Percentiles rank a stretch among this genome's conserved stretches.
Conservation (phyloP, 2,113 vertebrate genomes). For the Myodes glareolus region DNA sequence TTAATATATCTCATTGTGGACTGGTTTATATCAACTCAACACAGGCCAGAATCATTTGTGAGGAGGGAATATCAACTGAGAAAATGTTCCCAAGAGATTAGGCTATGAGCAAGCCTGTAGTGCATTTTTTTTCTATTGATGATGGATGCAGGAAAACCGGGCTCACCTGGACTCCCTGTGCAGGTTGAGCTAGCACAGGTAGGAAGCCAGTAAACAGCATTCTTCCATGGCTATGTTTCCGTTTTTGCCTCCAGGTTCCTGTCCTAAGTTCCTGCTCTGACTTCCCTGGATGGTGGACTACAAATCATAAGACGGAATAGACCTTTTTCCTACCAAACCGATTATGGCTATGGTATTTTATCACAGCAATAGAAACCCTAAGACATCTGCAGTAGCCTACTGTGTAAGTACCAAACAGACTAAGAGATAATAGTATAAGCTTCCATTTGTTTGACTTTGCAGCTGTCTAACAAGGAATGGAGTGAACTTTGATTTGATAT, state of each 20-base stretch:
- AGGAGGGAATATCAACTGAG: not conserved
- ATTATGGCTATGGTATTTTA: not conserved
- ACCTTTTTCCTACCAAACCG: not conserved
- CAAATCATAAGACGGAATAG: not conserved
- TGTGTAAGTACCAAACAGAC: not conserved
- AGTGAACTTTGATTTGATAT: not conserved
- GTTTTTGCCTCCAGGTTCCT: not conserved
- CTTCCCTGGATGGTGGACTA: not conserved
- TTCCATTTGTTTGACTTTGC: not conserved
- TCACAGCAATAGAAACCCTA: too few relatives aligned
- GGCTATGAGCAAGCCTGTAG: not conserved
- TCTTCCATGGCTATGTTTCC: not conserved
- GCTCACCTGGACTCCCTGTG: not conserved
- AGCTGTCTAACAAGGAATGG: not conserved
- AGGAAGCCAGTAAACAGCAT: not conserved
- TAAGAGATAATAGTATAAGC: not conserved
- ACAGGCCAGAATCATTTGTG: too few relatives aligned
- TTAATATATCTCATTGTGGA: not conserved
- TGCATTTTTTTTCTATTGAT: not conserved
- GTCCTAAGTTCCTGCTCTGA: not conserved
- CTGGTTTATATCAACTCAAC: not conserved
- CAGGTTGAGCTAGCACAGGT: not conserved
- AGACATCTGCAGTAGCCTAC: not conserved
- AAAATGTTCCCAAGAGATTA: not conserved
- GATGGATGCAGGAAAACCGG: not conserved